Base-by-base conservation (phyloP, 2,888 invertebrate genomes). In the Parnassius smintheus region DNA sequence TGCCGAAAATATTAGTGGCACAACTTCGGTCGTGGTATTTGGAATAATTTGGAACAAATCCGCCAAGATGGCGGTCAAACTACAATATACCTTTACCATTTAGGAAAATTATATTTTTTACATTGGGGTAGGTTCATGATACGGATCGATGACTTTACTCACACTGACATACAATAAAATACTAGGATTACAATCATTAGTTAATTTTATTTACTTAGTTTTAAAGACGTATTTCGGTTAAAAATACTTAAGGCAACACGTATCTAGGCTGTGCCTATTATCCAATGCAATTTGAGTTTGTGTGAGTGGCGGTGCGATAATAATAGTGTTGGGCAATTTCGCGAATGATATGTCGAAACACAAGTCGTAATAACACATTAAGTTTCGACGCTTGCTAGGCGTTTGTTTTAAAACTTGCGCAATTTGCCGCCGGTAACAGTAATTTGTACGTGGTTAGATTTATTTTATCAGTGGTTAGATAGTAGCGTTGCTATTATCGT, bases 101-200 rank as follows among this genome's bases (percentile, higher is more conserved):
- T 10, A 35, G 56, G 56, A 65, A 62, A 71, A 73, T 65, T 72
- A 75, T 73, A 86, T 83, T 86, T 86, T 87, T 86, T 82, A 77
- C 74, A 78, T 89, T 89, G 89, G 86, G 89, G 85, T 89, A 90
- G 90, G 90, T 86, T 86, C 78, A 72, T 68, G 83, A 82, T 80
- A 81, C 82, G 81, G 88, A 87, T 89, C 89, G 82, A 80, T 82
- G 89, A 88, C 90, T 85, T 70, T 70, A 75, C 75, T 69, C 76
- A 75, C 75, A 72, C 74, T 75, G 73, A n/a, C 22, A 35, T 53
- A 35, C n/a, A 46, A 46, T 35, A 49, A 42, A 42, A 54, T 49
- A 53, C 50, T 66, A 62, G 73, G 73, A 66, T 68, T 60, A 59
- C 73, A 46, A 70, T 12, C 0, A 0, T 0, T 0, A 0, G 2